Conservation (phyloP, 2,113 vertebrate genomes). For the Corydoras sp. region DNA sequence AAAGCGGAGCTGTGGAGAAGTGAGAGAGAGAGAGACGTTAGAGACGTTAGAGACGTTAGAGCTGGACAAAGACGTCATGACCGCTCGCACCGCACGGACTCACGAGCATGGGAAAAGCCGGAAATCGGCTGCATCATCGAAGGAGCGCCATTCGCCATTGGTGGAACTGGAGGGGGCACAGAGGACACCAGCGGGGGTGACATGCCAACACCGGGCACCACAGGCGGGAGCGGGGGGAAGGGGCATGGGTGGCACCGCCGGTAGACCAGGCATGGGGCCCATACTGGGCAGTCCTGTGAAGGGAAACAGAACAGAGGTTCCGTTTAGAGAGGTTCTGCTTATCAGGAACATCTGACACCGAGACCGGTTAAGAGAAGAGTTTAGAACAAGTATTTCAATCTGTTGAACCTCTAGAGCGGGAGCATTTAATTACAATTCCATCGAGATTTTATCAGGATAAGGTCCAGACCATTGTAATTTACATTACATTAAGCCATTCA, state of each 20-base stretch:
- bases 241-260: slow-evolving; percentile 80
- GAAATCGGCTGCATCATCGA: slow-evolving; percentile 84
- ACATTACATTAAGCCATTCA: too few species aligned
- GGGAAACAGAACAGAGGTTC: background rate
- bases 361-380: too few species aligned
- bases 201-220: slow-evolving; percentile 81
- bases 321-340: too few species aligned
- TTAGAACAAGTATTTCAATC: too few species aligned
- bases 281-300: slow-evolving; percentile 77
- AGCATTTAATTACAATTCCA: too few species aligned
- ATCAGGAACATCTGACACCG: too few species aligned
- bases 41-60: background rate
- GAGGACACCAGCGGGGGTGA: slow-evolving; percentile 88
- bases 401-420: too few species aligned
- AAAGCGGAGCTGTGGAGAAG: slow-evolving; percentile 4
- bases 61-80: background rate
- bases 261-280: slow-evolving; percentile 70
- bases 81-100: background rate
- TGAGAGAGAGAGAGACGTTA: too few species aligned
- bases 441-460: too few species aligned
- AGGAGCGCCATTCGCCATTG: slow-evolving; percentile 87
- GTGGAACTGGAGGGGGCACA: slow-evolving; percentile 77
- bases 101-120: slow-evolving; percentile 87
- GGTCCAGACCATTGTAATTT: too few species aligned
- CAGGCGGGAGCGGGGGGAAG: slow-evolving; percentile 68